A percentile compares a stretch with the other conserved stretches of the same genome.
Evolutionary conservation across 37 sponge, comb jelly and placozoan species (phyloP).

Genomic region (Tethya wilhelma): DNA sequence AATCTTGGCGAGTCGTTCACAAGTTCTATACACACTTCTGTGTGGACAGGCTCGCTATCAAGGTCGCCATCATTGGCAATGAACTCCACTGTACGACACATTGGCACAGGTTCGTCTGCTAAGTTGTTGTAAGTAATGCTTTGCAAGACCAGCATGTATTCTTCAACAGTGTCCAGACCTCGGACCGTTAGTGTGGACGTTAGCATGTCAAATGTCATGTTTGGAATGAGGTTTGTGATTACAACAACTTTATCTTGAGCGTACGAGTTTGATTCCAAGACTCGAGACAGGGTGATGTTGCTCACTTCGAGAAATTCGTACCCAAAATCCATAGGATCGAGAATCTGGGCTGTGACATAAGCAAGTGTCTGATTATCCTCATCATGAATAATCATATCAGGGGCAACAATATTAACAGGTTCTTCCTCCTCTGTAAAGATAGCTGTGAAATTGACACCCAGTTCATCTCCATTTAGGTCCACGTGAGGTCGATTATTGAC

Average conservation of each 20-base stretch:
- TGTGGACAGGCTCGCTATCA: conserved; percentile 55
- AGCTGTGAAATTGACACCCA: conserved; percentile 31
- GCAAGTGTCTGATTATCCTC: conserved; percentile 79
- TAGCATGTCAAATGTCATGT: conserved; percentile 52
- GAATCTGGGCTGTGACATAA: conserved; percentile 66
- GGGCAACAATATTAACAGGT: conserved; percentile 64
- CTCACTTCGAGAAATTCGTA: conserved; percentile 63
- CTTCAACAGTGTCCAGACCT: conserved; percentile 76
- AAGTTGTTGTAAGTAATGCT: conserved; percentile 80
- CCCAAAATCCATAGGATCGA: conserved; percentile 49
- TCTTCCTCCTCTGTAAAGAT: conserved; percentile 76
- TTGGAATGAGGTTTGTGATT: conserved; percentile 58
- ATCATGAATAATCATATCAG: conserved; percentile 52
- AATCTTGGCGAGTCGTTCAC: conserved; percentile 85
- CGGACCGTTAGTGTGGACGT: conserved; percentile 46
- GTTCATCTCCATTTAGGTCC: conserved; percentile 67
- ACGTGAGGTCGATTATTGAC: conserved; percentile 80
- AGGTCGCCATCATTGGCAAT: conserved; percentile 74
- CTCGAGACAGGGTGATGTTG: conserved; percentile 25
- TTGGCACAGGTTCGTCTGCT: conserved; percentile 53
- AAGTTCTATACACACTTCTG: conserved; percentile 47
- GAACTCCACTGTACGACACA: conserved; percentile 45
- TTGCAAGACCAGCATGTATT: conserved; percentile 60
- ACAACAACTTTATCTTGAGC: conserved; percentile 44
- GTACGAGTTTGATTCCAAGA: conserved; percentile 26